phyloP scores from a whole-genome alignment of 2,797 vertebrate species.

The Nasua narica region DNA sequence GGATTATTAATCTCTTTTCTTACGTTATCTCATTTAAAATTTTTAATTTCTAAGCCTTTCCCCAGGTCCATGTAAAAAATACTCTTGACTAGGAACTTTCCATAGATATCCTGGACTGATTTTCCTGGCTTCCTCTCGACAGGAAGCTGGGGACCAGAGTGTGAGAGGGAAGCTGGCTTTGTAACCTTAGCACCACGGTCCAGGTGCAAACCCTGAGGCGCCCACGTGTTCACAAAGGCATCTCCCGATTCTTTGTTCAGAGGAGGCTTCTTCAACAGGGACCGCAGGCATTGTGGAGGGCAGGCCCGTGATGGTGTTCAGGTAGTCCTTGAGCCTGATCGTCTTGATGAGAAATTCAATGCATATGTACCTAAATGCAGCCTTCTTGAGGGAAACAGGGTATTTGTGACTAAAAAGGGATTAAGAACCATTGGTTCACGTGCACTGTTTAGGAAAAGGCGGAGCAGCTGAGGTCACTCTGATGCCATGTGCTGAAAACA shows the following conservation, averaged over 20 bases:
- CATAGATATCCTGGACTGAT: neutral
- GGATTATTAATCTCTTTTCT: neutral
- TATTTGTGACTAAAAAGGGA: conserved; percentile 1
- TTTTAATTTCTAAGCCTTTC: neutral
- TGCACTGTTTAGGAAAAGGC: neutral
- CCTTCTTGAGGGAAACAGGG: neutral
- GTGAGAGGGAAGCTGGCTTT: neutral
- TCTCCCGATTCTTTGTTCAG: neutral
- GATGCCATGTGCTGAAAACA: neutral
- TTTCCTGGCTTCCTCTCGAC: neutral
- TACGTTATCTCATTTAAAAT: neutral
- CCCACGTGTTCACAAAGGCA: neutral
- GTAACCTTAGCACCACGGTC: neutral
- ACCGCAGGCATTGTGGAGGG: neutral
- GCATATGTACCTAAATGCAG: neutral
- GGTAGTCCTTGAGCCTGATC: neutral
- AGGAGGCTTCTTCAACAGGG: neutral
- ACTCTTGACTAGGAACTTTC: neutral
- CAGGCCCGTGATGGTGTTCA: neutral
- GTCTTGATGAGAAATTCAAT: neutral
- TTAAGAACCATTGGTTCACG: neutral
- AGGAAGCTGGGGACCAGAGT: neutral
- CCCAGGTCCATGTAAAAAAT: neutral
- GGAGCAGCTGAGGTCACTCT: neutral
- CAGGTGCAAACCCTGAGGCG: neutral